Evolutionary conservation across 2,888 invertebrate genomes (phyloP).

Genomic region (Marronus borbonicus): DNA sequence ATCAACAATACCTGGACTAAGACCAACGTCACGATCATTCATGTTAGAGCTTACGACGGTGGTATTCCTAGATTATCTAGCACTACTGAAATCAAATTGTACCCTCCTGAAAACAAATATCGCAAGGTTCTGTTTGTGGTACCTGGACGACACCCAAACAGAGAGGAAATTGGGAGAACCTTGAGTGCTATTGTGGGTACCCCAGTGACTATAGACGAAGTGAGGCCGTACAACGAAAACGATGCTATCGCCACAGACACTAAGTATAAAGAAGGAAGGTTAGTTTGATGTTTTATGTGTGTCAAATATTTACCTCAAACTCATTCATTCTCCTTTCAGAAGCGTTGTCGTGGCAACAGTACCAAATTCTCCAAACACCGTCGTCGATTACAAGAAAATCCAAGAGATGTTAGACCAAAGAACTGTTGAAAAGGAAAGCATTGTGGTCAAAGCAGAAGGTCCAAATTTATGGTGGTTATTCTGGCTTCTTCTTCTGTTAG

Average conservation of each 20-base stretch:
- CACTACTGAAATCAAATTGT: conserved; percentile 82
- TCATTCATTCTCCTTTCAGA: conserved; percentile 68
- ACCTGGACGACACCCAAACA: conserved; percentile 83
- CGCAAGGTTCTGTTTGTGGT: conserved; percentile 86
- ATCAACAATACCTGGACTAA: conserved; percentile 72
- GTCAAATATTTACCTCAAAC: background rate
- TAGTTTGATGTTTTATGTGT: background rate
- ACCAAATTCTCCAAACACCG: conserved; percentile 75
- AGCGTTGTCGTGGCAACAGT: conserved; percentile 83
- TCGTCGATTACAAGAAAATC: conserved; percentile 82
- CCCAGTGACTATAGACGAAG: conserved; percentile 82
- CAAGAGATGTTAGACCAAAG: conserved; percentile 73
- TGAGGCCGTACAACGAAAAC: conserved; percentile 77
- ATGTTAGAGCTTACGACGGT: conserved; percentile 86
- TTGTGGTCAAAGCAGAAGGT: conserved; percentile 57
- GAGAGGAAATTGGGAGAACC: conserved; percentile 81
- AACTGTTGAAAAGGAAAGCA: conserved; percentile 53
- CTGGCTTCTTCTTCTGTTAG: conserved; percentile 82
- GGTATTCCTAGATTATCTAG: conserved; percentile 86
- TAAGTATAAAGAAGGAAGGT: conserved; percentile 57
- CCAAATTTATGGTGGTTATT: conserved; percentile 80
- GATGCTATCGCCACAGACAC: conserved; percentile 74
- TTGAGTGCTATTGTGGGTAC: conserved; percentile 86
- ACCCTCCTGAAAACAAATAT: conserved; percentile 83
- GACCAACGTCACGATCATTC: conserved; percentile 75